Evolutionary conservation across 2,797 vertebrate species (phyloP).

Genomic region (Coluber constrictor): DNA sequence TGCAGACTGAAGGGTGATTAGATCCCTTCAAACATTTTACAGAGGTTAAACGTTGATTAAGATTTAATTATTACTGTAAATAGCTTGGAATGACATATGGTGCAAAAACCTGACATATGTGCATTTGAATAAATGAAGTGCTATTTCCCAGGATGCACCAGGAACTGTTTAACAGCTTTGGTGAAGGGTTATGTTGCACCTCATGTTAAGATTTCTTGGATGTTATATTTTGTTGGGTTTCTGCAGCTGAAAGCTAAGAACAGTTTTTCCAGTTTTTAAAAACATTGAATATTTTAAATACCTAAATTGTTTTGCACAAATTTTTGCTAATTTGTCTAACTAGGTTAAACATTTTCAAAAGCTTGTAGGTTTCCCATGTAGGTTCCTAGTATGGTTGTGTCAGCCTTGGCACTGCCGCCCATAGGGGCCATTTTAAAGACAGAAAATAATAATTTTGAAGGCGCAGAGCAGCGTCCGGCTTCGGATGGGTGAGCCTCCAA

Average conservation of each 20-base stretch:
- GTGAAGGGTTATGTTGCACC: slow-evolving; percentile 84
- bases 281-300: slow-evolving; percentile 85
- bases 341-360: slow-evolving; percentile 82
- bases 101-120: slow-evolving; percentile 94
- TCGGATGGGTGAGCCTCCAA: not conserved
- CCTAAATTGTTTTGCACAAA: slow-evolving; percentile 83
- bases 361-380: slow-evolving; percentile 75
- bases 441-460: not conserved
- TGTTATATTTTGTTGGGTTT: slow-evolving; percentile 85
- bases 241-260: slow-evolving; percentile 83
- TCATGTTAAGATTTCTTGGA: slow-evolving; percentile 83
- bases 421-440: not conserved
- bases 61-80: slow-evolving; percentile 97
- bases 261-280: slow-evolving; percentile 81
- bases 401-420: slow-evolving; percentile 50
- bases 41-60: slow-evolving; percentile 91
- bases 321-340: slow-evolving; percentile 84
- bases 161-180: slow-evolving; percentile 85
- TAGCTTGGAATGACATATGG: slow-evolving; percentile 95
- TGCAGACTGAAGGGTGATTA: slow-evolving; percentile 87
- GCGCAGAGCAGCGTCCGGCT: not conserved
- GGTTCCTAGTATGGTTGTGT: slow-evolving; percentile 72
- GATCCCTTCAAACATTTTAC: slow-evolving; percentile 88
- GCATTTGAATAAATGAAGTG: slow-evolving; percentile 89
- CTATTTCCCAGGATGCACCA: slow-evolving; percentile 85